Conservation (phyloP, 2,797 vertebrate genomes). For the Sebastes oblongus region DNA sequence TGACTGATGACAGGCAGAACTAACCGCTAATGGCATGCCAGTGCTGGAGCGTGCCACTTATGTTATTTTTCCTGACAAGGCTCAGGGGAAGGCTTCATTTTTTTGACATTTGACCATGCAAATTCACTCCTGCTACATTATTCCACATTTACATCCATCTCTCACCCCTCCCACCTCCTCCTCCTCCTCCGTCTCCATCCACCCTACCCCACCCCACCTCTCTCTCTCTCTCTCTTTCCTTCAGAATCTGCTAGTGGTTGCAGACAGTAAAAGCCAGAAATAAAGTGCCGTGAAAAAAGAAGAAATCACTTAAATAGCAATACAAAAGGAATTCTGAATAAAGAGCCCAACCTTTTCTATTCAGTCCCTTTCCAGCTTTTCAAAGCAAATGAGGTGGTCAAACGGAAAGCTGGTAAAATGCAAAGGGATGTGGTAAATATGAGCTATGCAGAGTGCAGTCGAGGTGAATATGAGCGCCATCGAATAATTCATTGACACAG, state of each 20-base stretch:
- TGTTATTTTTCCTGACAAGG: constrained; percentile 98
- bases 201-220: constrained; percentile 40
- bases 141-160: constrained; percentile 96
- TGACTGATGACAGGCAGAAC: constrained; percentile 97
- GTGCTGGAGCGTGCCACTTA: constrained; percentile 93
- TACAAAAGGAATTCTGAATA: constrained; percentile 84
- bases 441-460: constrained; percentile 18
- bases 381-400: constrained; percentile 54
- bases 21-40: constrained; percentile 97
- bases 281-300: constrained; percentile 83
- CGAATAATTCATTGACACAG: constrained; percentile 71
- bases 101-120: constrained; percentile 99
- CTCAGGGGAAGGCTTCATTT: constrained; percentile 98
- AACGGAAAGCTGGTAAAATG: constrained; percentile 51
- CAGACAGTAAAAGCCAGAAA: constrained; percentile 86
- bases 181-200: constrained; percentile 55
- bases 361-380: constrained; percentile 57
- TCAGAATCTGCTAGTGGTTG: constrained; percentile 72
- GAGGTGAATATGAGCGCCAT: constrained; percentile 39
- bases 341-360: constrained; percentile 70
- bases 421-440: constrained; percentile 48
- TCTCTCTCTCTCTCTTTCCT: constrained; percentile 19
- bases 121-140: constrained; percentile 99
- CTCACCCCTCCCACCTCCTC: constrained; percentile 50
- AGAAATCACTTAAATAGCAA: constrained; percentile 84